Conservation (phyloP, 2,888 invertebrate species). For the Sussaba pulchella region DNA sequence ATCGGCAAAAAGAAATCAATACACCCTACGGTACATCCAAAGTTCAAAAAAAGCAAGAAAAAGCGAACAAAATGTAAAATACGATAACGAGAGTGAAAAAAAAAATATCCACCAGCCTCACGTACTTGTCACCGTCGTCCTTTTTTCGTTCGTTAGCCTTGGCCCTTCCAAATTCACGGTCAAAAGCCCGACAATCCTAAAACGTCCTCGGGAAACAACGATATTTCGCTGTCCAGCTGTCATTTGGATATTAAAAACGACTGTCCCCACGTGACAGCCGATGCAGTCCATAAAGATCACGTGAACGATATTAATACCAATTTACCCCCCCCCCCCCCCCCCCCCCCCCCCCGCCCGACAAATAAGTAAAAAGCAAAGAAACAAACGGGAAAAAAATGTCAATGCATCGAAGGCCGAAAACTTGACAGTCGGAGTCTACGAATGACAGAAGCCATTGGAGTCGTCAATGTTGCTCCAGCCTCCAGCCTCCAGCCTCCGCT, state of each 20-base stretch:
- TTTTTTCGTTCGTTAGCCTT: conserved; percentile 11
- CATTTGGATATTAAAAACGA: not conserved
- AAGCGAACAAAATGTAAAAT: not conserved
- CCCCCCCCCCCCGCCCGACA: too few species aligned
- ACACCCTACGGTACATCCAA: too few species aligned
- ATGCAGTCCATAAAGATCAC: not conserved
- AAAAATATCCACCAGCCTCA: not conserved
- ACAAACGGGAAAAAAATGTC: not conserved
- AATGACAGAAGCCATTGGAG: conserved; percentile 41
- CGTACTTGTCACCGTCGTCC: conserved; percentile 3
- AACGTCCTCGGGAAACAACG: not conserved
- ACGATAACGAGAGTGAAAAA: too few species aligned
- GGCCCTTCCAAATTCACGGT: conserved; percentile 37
- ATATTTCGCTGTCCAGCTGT: not conserved
- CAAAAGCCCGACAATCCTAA: not conserved
- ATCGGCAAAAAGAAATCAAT: too few species aligned
- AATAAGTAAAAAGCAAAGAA: not conserved
- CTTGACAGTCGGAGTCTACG: conserved; percentile 55
- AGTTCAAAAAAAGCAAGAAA: not conserved
- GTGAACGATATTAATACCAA: not conserved
- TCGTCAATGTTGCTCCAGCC: conserved; percentile 45
- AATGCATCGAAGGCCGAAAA: conserved; percentile 42
- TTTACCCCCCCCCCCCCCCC: too few species aligned
- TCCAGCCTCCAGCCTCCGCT: too few species aligned
- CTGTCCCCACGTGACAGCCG: not conserved